phyloP scores from a whole-genome alignment of 2,888 invertebrate genomes.

The Morpho deidamia region DNA sequence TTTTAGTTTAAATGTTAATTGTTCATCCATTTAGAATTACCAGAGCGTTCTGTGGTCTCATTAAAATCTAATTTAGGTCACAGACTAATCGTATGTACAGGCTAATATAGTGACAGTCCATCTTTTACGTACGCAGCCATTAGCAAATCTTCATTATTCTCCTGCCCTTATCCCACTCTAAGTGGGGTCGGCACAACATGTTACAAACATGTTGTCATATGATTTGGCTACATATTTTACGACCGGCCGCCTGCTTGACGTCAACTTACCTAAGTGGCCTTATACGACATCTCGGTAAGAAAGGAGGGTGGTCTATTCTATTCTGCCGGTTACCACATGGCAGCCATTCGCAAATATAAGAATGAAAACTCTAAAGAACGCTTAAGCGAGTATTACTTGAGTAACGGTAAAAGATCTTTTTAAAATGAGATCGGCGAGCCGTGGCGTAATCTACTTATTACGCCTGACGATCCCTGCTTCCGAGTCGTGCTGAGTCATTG shows the following conservation, averaged over 20 bases:
- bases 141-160: background rate
- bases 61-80: constrained; percentile 56
- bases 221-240: no score
- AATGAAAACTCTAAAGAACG: no score
- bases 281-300: no score
- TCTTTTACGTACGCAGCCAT: constrained; percentile 8
- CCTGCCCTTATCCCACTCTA: no score
- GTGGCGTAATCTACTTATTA: constrained; percentile 72
- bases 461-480: constrained; percentile 52
- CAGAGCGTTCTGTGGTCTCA: constrained; percentile 39
- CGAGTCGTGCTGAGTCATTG: constrained; percentile 58
- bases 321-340: no score
- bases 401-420: constrained; percentile 39
- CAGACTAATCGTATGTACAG: constrained; percentile 36
- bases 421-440: constrained; percentile 58
- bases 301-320: no score
- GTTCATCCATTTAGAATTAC: constrained; percentile 23
- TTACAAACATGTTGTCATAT: no score
- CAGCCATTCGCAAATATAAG: no score
- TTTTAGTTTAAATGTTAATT: constrained; percentile 18
- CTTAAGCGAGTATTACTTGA: no score
- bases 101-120: constrained; percentile 13
- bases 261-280: no score
- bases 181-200: no score
- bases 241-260: no score